Base-by-base conservation (phyloP, 23 tunicate species). In the Styela clava region DNA sequence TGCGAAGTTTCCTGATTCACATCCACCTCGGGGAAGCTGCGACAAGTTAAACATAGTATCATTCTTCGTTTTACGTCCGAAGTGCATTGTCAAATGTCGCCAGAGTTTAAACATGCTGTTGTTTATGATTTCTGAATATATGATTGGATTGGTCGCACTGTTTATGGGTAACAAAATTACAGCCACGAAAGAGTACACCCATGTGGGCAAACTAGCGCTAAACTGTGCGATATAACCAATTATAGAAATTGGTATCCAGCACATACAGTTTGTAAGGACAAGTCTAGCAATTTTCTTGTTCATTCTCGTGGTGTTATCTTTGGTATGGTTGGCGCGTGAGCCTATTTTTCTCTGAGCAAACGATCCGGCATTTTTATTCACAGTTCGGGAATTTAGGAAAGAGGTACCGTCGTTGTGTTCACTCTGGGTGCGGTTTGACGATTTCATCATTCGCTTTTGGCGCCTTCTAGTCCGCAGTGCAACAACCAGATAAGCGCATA, bases 181-280 rank as follows among this genome's bases (percentile, higher is more conserved):
- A 3, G 84, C 86, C n/a, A 82, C 74, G 30, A 87, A 74, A 2
- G 91, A 63, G 37, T 87, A 87, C 16, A 87, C 78, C 85, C 85
- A 74, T 1, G 78, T 36, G 61, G 86, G 91, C 22, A 80, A 34
- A 2, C 62, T 0, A 56, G 51, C 61, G 31, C 86, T 82, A 2
- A 78, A 35, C 22, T 79, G 35, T 34, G 81, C 80, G 70, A 79
- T 70, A 67, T 81, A 74, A 19, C 81, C 62, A 20, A 87, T 34
- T 26, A 82, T 69, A 31, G 85, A 82, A 16, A 76, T 44, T 29
- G 91, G 91, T 7, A 82, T n/a, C 86, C 86, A 82, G 37, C 91
- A 87, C 16, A 74, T 23, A 33, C 82, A 87, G 74, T 87, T 79
- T 23, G 91, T 80, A 3, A 82, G 62, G 2, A 87, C 78, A 21